Evolutionary conservation across 2,113 vertebrate genomes (phyloP).

Genomic region (Sphaerodactylus townsendi): DNA sequence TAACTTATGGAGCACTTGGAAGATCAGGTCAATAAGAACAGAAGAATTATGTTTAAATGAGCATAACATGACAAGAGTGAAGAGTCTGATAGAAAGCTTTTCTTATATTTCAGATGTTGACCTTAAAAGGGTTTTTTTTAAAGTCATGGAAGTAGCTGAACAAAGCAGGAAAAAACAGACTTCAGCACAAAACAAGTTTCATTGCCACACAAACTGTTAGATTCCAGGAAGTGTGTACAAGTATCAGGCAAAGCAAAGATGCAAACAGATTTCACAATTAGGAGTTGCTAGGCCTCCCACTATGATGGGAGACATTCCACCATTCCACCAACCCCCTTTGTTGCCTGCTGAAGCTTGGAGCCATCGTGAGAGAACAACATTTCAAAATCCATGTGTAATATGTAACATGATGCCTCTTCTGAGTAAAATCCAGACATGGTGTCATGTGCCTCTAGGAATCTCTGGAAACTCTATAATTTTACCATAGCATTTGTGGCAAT

Average conservation of each 20-base stretch:
- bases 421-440: no score
- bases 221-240: neutral
- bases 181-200: neutral
- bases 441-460: no score
- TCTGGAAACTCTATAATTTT: no score
- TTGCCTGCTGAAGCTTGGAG: no score
- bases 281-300: no score
- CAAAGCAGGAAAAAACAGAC: neutral
- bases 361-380: no score
- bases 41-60: conserved; percentile 17
- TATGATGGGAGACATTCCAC: no score
- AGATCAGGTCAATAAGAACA: conserved; percentile 15
- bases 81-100: neutral
- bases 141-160: neutral
- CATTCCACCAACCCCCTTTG: no score
- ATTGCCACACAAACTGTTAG: neutral
- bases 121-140: neutral
- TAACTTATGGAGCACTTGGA: neutral
- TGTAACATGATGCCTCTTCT: no score
- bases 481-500: no score
- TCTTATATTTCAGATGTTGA: conserved; percentile 14
- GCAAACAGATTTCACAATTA: no score
- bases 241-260: neutral
- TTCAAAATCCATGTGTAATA: no score
- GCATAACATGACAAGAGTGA: neutral